These are phyloP conservation scores for Notothenia rossii DNA, from an alignment of 2,113 vertebrate species.

Conservation along the genomic window DNA sequence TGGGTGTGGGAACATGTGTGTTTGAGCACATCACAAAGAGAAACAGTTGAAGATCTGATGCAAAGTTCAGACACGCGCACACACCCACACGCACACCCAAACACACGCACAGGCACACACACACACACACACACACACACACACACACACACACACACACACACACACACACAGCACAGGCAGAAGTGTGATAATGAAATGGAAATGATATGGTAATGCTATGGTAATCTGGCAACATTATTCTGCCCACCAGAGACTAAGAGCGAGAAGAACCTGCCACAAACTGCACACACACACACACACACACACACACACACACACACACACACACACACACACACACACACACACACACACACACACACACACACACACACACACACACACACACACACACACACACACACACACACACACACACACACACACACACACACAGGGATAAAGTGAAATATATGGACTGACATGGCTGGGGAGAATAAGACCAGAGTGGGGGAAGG, in stretches of 20 bases:
- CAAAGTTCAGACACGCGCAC: slow-evolving; percentile 64
- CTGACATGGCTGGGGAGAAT: slow-evolving; percentile 52
- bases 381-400: slow-evolving; percentile 24
- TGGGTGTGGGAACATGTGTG: slow-evolving; percentile 27
- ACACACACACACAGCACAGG: slow-evolving; percentile 35
- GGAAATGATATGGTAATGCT: slow-evolving; percentile 86
- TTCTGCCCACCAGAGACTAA: slow-evolving; percentile 82
- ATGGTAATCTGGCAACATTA: slow-evolving; percentile 87
- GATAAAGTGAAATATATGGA: slow-evolving; percentile 47
- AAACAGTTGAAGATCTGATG: slow-evolving; percentile 76
- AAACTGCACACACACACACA: slow-evolving; percentile 32
- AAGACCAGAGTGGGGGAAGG: slow-evolving; percentile 30
- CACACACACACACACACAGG: slow-evolving; percentile 17
- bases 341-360: slow-evolving; percentile 25
- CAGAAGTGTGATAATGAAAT: slow-evolving; percentile 80
- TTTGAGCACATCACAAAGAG: slow-evolving; percentile 55
- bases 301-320: slow-evolving; percentile 32
- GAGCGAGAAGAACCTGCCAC: slow-evolving; percentile 76
- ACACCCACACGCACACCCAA: slow-evolving; percentile 25
- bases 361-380: slow-evolving; percentile 17
- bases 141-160: slow-evolving; percentile 21
- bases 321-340: slow-evolving; percentile 35
- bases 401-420: slow-evolving; percentile 2
- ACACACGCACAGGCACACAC: slow-evolving; percentile 21
- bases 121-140: slow-evolving; percentile 22